These are phyloP conservation scores for Tortrix viridana DNA, from an alignment of 2,888 invertebrate species.

Conservation along the genomic window DNA sequence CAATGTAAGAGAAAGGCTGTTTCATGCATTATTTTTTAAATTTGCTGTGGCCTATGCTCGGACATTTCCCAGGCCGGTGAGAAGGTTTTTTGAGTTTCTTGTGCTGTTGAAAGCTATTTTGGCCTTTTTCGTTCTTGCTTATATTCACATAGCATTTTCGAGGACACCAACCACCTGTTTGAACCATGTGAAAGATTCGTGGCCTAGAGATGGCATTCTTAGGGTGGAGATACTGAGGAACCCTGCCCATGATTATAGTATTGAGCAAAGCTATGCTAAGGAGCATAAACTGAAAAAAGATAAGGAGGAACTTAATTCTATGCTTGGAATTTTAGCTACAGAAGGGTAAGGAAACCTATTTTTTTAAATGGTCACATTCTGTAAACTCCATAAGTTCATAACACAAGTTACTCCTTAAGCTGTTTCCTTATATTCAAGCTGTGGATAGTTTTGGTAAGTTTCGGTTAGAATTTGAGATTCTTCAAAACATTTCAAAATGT, in stretches of 20 bases:
- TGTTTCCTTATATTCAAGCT: no score
- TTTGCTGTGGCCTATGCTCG: slow-evolving; percentile 96
- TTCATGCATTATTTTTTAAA: slow-evolving; percentile 97
- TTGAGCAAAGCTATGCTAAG: slow-evolving; percentile 93
- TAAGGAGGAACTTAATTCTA: slow-evolving; percentile 83
- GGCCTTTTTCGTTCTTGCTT: slow-evolving; percentile 95
- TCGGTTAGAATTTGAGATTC: no score
- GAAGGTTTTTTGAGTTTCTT: slow-evolving; percentile 93
- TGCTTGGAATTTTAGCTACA: slow-evolving; percentile 86
- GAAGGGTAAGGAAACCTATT: slow-evolving; percentile 84
- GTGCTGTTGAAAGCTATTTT: slow-evolving; percentile 90
- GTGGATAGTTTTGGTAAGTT: no score
- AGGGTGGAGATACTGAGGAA: slow-evolving; percentile 93
- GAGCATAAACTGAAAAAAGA: slow-evolving; percentile 89
- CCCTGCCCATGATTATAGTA: slow-evolving; percentile 88
- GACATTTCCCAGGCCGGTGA: slow-evolving; percentile 92
- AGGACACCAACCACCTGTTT: slow-evolving; percentile 97
- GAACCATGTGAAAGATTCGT: slow-evolving; percentile 92
- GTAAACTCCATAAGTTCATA: no score
- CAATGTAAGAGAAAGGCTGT: slow-evolving; percentile 95
- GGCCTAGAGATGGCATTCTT: slow-evolving; percentile 98
- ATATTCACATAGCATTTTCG: slow-evolving; percentile 97
- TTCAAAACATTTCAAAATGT: no score
- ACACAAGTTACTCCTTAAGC: no score
- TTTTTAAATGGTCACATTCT: no score